These are phyloP conservation scores for Erebia palarica DNA, from an alignment of 2,888 invertebrate genomes.

Conservation along the genomic window DNA sequence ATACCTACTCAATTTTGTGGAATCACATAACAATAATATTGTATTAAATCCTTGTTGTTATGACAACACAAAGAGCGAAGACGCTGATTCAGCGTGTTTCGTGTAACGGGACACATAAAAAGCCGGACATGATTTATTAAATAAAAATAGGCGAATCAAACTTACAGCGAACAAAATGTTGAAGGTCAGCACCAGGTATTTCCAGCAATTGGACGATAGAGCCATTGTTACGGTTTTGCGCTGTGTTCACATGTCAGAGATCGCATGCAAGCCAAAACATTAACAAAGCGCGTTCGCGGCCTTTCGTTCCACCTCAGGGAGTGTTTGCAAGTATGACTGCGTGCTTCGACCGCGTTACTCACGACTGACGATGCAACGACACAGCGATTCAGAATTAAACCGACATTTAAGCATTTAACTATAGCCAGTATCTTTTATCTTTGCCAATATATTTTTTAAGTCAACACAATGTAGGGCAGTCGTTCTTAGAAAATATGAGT, in stretches of 20 bases:
- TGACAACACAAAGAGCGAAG: conserved; percentile 59
- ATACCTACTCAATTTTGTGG: not conserved
- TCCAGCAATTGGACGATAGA: conserved; percentile 77
- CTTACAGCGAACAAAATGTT: conserved; percentile 77
- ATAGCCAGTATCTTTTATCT: conserved; percentile 43
- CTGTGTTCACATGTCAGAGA: conserved; percentile 68
- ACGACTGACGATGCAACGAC: conserved; percentile 65
- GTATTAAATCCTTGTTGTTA: conserved; percentile 57
- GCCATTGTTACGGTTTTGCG: conserved; percentile 73
- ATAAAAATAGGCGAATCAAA: conserved; percentile 44
- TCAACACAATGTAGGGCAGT: conserved; percentile 19
- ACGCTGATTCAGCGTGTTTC: conserved; percentile 46
- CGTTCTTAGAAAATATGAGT: conserved; percentile 52
- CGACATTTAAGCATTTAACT: conserved; percentile 57
- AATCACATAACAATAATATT: not conserved
- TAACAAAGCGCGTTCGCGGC: conserved; percentile 58
- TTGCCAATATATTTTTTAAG: conserved; percentile 31
- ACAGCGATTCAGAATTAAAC: conserved; percentile 68
- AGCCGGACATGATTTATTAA: conserved; percentile 40
- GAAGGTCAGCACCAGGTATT: conserved; percentile 76
- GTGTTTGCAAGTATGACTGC: conserved; percentile 51
- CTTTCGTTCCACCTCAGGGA: conserved; percentile 68
- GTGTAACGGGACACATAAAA: conserved; percentile 46
- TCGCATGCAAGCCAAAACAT: conserved; percentile 65
- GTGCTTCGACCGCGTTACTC: conserved; percentile 52